phyloP scores from a whole-genome alignment of 2,797 vertebrate species.

The Mus minutoides region DNA sequence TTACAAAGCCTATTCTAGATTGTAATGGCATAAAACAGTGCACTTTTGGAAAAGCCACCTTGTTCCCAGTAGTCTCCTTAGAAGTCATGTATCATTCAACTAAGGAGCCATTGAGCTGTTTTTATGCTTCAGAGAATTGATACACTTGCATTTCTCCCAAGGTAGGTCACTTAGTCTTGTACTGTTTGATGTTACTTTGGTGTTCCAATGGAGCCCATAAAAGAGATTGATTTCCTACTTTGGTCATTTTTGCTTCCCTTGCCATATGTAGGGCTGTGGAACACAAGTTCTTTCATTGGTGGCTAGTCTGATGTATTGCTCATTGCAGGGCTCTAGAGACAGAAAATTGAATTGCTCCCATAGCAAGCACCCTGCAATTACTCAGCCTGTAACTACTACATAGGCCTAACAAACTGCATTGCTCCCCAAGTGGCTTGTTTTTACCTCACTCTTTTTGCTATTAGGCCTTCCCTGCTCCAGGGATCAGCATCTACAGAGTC shows the following conservation, averaged over 20 bases:
- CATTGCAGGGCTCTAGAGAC: constrained; percentile 62
- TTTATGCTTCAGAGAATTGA: constrained; percentile 65
- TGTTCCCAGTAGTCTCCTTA: constrained; percentile 61
- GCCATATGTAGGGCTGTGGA: constrained; percentile 20
- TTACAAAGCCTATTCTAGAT: constrained; percentile 27
- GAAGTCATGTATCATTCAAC: constrained; percentile 45
- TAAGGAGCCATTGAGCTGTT: constrained; percentile 52
- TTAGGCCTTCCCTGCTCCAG: not conserved
- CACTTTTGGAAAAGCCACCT: constrained; percentile 23
- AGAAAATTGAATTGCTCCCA: constrained; percentile 55
- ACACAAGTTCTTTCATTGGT: constrained; percentile 33
- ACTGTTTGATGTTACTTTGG: constrained; percentile 53
- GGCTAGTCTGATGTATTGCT: constrained; percentile 71
- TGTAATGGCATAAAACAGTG: constrained; percentile 43
- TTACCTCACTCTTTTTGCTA: not conserved
- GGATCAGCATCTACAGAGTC: not conserved
- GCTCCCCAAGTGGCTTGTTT: constrained; percentile 61
- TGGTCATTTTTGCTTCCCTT: constrained; percentile 55
- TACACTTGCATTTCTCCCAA: constrained; percentile 66
- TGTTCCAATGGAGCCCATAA: constrained; percentile 69
- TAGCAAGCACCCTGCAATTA: constrained; percentile 70
- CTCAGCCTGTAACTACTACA: constrained; percentile 69
- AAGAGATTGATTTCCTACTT: constrained; percentile 68
- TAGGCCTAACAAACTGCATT: constrained; percentile 51
- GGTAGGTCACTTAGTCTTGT: constrained; percentile 57